phyloP scores from a whole-genome alignment of 2,113 vertebrate genomes.

The Notarius lentiginosus region DNA sequence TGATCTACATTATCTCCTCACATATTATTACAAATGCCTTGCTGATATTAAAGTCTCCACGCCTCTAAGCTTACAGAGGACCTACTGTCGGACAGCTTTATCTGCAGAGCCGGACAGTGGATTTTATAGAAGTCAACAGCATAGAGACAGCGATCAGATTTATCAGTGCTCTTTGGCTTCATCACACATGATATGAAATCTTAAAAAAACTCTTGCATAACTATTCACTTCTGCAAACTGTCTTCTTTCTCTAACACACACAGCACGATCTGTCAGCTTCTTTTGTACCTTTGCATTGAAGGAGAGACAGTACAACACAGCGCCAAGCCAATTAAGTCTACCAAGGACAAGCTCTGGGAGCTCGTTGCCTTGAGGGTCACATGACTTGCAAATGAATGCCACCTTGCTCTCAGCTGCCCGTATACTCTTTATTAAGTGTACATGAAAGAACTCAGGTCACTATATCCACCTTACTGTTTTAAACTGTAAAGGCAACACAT shows the following conservation, averaged over 20 bases:
- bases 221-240: constrained; percentile 22
- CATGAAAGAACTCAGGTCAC: constrained; percentile 38
- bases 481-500: neutral
- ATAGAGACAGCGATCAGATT: neutral
- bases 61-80: neutral
- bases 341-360: constrained; percentile 52
- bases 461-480: constrained; percentile 18
- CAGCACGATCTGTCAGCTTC: constrained; percentile 33
- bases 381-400: constrained; percentile 50
- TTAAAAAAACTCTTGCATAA: neutral
- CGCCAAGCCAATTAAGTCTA: constrained; percentile 56
- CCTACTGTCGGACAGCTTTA: neutral
- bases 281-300: constrained; percentile 41
- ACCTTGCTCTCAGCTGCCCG: constrained; percentile 18
- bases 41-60: neutral
- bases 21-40: constrained; percentile 1
- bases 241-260: neutral
- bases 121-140: neutral
- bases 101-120: neutral
- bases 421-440: constrained; percentile 51
- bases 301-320: constrained; percentile 28
- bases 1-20: neutral
- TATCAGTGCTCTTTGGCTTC: neutral
- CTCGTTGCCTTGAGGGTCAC: constrained; percentile 48
- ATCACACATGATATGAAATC: constrained; percentile 17